phyloP scores from a whole-genome alignment of 1,140 invertebrate genomes.

The Drosophila simulans region DNA sequence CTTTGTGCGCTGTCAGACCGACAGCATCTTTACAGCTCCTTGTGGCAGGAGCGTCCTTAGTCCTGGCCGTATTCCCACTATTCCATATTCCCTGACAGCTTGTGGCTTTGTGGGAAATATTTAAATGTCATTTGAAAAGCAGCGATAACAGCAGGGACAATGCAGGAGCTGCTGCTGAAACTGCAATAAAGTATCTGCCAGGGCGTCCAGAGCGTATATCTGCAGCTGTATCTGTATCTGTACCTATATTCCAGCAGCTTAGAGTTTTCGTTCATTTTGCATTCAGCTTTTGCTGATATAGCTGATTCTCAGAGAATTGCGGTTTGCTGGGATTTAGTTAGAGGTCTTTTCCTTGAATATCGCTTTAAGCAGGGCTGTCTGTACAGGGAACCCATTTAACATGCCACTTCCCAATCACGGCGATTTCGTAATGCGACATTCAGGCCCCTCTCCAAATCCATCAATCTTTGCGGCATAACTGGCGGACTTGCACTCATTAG shows the following conservation, averaged over 20 bases:
- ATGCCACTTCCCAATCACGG: slow-evolving; percentile 12
- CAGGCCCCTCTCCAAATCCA: slow-evolving; percentile 13
- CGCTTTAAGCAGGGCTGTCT: slow-evolving; percentile 12
- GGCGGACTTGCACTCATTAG: slow-evolving; percentile 54
- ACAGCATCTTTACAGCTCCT: slow-evolving; percentile 41
- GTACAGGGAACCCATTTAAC: background rate
- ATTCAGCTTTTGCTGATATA: slow-evolving; percentile 49
- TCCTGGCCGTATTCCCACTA: slow-evolving; percentile 50
- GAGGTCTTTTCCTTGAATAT: slow-evolving; percentile 8
- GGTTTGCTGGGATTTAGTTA: slow-evolving; percentile 43
- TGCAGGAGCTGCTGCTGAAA: slow-evolving; percentile 59
- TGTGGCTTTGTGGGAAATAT: slow-evolving; percentile 71
- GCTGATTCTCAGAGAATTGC: slow-evolving; percentile 35
- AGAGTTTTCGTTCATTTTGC: slow-evolving; percentile 45
- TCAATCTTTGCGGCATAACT: slow-evolving; percentile 37
- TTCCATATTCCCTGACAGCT: slow-evolving; percentile 65
- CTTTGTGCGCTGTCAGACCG: slow-evolving; percentile 65
- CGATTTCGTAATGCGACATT: slow-evolving; percentile 13
- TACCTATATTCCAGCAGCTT: slow-evolving; percentile 40
- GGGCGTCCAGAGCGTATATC: slow-evolving; percentile 4
- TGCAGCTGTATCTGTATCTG: slow-evolving; percentile 1
- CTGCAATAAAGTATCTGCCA: slow-evolving; percentile 68
- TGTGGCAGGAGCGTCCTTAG: slow-evolving; percentile 28
- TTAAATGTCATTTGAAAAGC: slow-evolving; percentile 76
- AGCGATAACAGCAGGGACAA: slow-evolving; percentile 38